Evolutionary conservation across 2,888 invertebrate species (phyloP).

Genomic region (Cheilosia variabilis): DNA sequence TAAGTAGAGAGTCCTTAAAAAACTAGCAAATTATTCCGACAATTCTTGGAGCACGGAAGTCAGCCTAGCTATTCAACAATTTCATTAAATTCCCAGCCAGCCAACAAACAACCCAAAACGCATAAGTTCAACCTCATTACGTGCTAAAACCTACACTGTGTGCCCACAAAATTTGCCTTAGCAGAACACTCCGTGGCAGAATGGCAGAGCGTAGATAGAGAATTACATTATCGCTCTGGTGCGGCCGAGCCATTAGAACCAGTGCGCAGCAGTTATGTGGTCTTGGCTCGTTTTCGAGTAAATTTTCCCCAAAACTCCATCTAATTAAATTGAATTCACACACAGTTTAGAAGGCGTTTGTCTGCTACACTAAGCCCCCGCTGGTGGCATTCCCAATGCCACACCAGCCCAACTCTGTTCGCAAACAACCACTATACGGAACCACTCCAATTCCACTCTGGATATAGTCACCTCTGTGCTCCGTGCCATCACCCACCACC

Average conservation of each 20-base stretch:
- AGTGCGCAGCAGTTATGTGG: conserved; percentile 68
- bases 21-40: conserved; percentile 41
- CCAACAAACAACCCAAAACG: conserved; percentile 21
- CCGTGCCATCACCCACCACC: conserved; percentile 9
- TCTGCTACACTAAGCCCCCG: conserved; percentile 13
- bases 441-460: conserved; percentile 24
- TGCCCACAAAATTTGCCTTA: conserved; percentile 42
- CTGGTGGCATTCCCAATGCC: background rate
- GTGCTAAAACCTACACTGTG: conserved; percentile 18
- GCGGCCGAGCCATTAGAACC: conserved; percentile 42
- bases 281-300: conserved; percentile 57
- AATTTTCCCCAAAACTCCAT: conserved; percentile 33
- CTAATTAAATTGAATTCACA: conserved; percentile 74
- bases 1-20: conserved; percentile 79
- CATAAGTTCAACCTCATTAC: conserved; percentile 68
- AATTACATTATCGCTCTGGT: conserved; percentile 25
- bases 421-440: conserved; percentile 26
- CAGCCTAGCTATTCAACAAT: conserved; percentile 6
- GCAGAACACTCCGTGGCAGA: conserved; percentile 20
- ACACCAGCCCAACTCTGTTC: conserved; percentile 37
- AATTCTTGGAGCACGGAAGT: background rate
- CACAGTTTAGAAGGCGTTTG: conserved; percentile 39
- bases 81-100: conserved; percentile 25
- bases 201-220: background rate
- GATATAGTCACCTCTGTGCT: conserved; percentile 24